phyloP scores from a whole-genome alignment of 2,888 invertebrate species.

The Oegoconia quadripuncta region DNA sequence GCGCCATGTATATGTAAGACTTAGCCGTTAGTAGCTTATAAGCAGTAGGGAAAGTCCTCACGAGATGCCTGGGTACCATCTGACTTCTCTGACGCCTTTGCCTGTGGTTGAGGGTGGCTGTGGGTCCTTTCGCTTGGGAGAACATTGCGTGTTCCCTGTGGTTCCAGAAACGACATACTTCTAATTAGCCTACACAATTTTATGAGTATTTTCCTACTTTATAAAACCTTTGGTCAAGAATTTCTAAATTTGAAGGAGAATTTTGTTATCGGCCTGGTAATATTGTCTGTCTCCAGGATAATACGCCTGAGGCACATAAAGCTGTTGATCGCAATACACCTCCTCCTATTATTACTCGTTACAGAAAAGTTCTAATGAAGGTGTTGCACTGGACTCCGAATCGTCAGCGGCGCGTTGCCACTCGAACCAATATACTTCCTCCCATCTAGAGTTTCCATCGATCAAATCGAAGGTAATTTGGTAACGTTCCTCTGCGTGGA shows the following conservation, averaged over 20 bases:
- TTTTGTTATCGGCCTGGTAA: slow-evolving; percentile 56
- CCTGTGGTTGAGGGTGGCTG: slow-evolving; percentile 96
- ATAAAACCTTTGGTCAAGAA: too few species aligned
- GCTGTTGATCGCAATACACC: slow-evolving; percentile 60
- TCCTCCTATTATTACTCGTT: slow-evolving; percentile 60
- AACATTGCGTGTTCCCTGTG: slow-evolving; percentile 96
- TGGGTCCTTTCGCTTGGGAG: slow-evolving; percentile 98
- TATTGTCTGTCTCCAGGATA: slow-evolving; percentile 69
- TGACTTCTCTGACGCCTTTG: slow-evolving; percentile 92
- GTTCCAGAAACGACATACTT: slow-evolving; percentile 96
- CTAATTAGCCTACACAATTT: slow-evolving; percentile 89
- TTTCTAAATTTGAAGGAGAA: too few species aligned
- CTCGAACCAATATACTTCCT: slow-evolving; percentile 80
- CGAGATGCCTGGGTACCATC: slow-evolving; percentile 86
- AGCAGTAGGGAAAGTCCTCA: slow-evolving; percentile 87
- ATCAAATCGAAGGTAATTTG: slow-evolving; percentile 86
- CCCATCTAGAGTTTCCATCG: slow-evolving; percentile 83
- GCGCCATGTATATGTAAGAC: slow-evolving; percentile 55
- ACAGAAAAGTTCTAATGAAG: slow-evolving; percentile 77
- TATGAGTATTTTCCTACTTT: too few species aligned
- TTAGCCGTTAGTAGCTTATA: slow-evolving; percentile 77
- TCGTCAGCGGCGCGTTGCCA: slow-evolving; percentile 71
- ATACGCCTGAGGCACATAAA: slow-evolving; percentile 54
- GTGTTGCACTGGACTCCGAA: slow-evolving; percentile 74
- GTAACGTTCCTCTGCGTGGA: slow-evolving; percentile 88